A percentile compares a stretch with the other conserved stretches of the same genome.
Conservation (phyloP, 1,140 invertebrate genomes). For the Gyrodactylus bullatarudis region DNA sequence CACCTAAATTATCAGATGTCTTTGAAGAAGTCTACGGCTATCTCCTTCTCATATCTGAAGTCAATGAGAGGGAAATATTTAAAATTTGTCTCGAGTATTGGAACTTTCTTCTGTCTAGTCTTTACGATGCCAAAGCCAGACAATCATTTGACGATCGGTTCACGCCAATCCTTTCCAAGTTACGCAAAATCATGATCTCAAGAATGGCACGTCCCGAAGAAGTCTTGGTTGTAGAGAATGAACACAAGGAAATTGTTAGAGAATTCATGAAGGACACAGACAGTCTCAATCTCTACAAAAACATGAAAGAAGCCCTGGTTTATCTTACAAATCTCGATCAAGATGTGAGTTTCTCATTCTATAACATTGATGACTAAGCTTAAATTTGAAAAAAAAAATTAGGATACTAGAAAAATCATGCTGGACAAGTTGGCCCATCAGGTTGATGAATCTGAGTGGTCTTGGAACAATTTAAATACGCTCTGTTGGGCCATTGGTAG, state of each 20-base stretch:
- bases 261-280: constrained; percentile 99
- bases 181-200: constrained; percentile 92
- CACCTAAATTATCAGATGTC: constrained; percentile 24
- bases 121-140: constrained; percentile 32
- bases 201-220: constrained; percentile 99
- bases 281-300: constrained; percentile 94
- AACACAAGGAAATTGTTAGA: constrained; percentile 91
- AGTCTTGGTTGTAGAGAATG: constrained; percentile 99
- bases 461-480: constrained; percentile 97
- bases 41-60: constrained; percentile 75
- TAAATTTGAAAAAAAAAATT: constrained; percentile 11
- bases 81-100: constrained; percentile 98
- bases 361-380: background rate
- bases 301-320: constrained; percentile 91
- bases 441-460: constrained; percentile 94
- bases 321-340: constrained; percentile 95
- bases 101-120: constrained; percentile 56
- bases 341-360: background rate
- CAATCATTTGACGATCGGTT: background rate
- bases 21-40: constrained; percentile 55
- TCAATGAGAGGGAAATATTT: constrained; percentile 95
- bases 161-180: constrained; percentile 16
- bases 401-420: constrained; percentile 91
- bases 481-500: constrained; percentile 39
- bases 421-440: constrained; percentile 92